A percentile compares a stretch with the other conserved stretches of the same genome.
Conservation (phyloP, 2,888 invertebrate genomes). For the Nomada ferruginata region DNA sequence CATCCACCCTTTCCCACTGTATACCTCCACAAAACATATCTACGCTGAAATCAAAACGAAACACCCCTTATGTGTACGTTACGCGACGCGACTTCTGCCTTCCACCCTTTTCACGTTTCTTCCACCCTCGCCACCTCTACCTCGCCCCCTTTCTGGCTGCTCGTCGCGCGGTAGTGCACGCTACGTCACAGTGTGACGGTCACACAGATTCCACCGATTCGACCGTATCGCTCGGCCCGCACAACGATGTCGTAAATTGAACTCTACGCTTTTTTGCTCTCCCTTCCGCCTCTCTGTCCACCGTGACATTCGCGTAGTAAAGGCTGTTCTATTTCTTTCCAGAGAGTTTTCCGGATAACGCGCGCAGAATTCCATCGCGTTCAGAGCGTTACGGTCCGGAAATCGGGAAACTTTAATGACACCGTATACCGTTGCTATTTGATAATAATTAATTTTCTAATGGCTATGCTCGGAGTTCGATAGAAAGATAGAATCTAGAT, state of each 20-base stretch:
- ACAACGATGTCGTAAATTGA: conserved; percentile 66
- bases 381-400: neutral
- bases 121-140: neutral
- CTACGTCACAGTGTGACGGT: conserved; percentile 39
- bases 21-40: neutral
- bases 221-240: conserved; percentile 50
- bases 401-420: too few species aligned
- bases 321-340: conserved; percentile 42
- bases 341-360: conserved; percentile 46
- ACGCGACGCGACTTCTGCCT: conserved; percentile 12
- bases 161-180: conserved; percentile 22
- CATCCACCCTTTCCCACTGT: neutral
- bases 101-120: conserved; percentile 20
- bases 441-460: conserved; percentile 53
- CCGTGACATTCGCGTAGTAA: neutral
- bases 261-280: conserved; percentile 37
- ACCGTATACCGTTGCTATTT: too few species aligned
- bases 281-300: neutral
- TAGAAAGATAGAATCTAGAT: too few species aligned
- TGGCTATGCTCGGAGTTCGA: too few species aligned
- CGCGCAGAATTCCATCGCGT: conserved; percentile 38
- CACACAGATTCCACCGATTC: conserved; percentile 56
- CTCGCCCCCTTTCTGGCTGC: neutral
- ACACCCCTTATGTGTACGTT: neutral
- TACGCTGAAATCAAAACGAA: neutral